Evolutionary conservation across 2,797 vertebrate genomes (phyloP).

Genomic region (Melanotaenia trifasciata): DNA sequence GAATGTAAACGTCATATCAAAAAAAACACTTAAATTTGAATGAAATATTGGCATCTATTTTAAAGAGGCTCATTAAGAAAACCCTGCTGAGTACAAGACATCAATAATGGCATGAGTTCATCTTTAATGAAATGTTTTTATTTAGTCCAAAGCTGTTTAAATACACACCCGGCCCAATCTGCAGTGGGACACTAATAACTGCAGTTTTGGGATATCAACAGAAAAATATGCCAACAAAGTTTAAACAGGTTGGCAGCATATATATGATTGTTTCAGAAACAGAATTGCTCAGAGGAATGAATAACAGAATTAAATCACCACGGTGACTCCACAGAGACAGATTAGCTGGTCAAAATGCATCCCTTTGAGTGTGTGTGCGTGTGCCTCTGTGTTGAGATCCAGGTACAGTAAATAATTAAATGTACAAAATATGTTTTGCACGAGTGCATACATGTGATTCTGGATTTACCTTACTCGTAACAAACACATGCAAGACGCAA

Average conservation of each 20-base stretch:
- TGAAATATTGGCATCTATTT: neutral
- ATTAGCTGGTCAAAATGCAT: constrained; percentile 40
- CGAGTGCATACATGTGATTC: constrained; percentile 58
- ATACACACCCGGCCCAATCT: neutral
- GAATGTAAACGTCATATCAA: neutral
- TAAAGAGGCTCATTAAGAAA: neutral
- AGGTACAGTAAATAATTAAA: constrained; percentile 39
- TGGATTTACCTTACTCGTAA: constrained; percentile 46
- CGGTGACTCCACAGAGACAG: constrained; percentile 22
- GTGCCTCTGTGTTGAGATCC: neutral
- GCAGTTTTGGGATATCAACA: constrained; percentile 2
- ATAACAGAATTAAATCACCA: constrained; percentile 35
- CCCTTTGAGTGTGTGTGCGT: constrained; percentile 4
- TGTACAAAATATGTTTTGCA: constrained; percentile 47
- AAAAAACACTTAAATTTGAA: neutral
- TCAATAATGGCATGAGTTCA: neutral
- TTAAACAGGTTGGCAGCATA: neutral
- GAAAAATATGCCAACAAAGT: constrained; percentile 7
- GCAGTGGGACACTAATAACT: neutral
- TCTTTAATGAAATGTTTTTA: neutral
- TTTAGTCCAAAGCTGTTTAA: neutral
- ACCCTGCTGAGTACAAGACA: neutral
- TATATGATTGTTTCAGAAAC: constrained; percentile 33
- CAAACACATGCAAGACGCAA: constrained; percentile 22
- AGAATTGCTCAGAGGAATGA: constrained; percentile 13